Evolutionary conservation across 2,113 vertebrate species (phyloP).

Genomic region (Phylloscopus whistleri): DNA sequence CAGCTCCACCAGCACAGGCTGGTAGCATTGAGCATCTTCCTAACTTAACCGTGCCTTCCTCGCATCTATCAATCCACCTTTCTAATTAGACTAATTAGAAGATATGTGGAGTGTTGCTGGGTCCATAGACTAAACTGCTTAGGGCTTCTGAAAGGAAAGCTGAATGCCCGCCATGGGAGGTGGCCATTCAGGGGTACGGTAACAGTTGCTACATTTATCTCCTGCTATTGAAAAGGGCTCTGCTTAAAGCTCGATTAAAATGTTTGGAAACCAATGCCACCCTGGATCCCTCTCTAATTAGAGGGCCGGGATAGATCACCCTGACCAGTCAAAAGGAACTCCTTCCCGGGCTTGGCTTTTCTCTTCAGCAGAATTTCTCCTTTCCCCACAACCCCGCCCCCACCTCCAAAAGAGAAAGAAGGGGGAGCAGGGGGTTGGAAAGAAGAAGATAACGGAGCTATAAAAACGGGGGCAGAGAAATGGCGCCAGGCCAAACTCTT

Average conservation of each 20-base stretch:
- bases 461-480: neutral
- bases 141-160: constrained; percentile 71
- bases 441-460: neutral
- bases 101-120: constrained; percentile 64
- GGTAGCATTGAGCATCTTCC: constrained; percentile 66
- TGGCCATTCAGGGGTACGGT: constrained; percentile 73
- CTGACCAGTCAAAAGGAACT: constrained; percentile 43
- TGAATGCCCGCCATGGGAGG: constrained; percentile 88
- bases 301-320: constrained; percentile 56
- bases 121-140: constrained; percentile 62
- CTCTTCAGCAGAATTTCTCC: neutral
- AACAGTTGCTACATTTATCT: constrained; percentile 88
- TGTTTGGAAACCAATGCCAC: constrained; percentile 89
- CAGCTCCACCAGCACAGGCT: neutral
- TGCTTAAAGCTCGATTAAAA: constrained; percentile 89
- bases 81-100: constrained; percentile 83
- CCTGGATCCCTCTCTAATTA: constrained; percentile 87
- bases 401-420: neutral
- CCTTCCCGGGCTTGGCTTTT: neutral
- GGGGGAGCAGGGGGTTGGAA: neutral
- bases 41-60: constrained; percentile 49
- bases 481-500: neutral
- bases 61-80: constrained; percentile 68
- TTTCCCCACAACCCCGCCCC: neutral
- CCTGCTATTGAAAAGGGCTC: constrained; percentile 81